Percentiles rank a stretch among this genome's conserved stretches.
Conservation (phyloP, 2,113 vertebrate species). For the Scalopus aquaticus region DNA sequence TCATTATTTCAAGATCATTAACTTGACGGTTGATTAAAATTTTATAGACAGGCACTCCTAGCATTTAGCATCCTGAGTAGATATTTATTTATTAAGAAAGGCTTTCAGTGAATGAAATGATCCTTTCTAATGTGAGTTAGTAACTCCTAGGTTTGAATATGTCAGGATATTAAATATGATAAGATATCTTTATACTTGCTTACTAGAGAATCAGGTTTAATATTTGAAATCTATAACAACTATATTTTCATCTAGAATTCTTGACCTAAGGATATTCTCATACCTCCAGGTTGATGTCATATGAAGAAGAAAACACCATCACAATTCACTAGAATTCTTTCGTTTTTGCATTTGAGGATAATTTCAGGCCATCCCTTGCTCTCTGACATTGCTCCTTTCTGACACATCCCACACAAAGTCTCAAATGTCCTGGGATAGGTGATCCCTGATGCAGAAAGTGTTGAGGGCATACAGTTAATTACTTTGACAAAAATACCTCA, state of each 20-base stretch:
- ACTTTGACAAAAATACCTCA: slow-evolving; percentile 8
- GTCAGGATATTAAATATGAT: not conserved
- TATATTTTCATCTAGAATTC: not conserved
- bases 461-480: not conserved
- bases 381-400: not conserved
- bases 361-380: not conserved
- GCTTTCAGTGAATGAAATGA: not conserved
- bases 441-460: not conserved
- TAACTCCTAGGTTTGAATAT: not conserved
- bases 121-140: not conserved
- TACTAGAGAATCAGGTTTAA: not conserved
- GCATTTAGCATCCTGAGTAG: not conserved
- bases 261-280: not conserved
- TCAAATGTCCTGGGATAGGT: not conserved
- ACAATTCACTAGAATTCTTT: not conserved
- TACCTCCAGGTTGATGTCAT: not conserved
- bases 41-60: not conserved
- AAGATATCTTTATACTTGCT: not conserved
- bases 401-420: not conserved
- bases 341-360: slow-evolving; percentile 14
- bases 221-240: not conserved
- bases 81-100: not conserved
- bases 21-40: not conserved
- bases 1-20: slow-evolving; percentile 26
- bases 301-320: not conserved